Conservation (phyloP, 2,797 vertebrate genomes). For the Neomorphus geoffroyi region DNA sequence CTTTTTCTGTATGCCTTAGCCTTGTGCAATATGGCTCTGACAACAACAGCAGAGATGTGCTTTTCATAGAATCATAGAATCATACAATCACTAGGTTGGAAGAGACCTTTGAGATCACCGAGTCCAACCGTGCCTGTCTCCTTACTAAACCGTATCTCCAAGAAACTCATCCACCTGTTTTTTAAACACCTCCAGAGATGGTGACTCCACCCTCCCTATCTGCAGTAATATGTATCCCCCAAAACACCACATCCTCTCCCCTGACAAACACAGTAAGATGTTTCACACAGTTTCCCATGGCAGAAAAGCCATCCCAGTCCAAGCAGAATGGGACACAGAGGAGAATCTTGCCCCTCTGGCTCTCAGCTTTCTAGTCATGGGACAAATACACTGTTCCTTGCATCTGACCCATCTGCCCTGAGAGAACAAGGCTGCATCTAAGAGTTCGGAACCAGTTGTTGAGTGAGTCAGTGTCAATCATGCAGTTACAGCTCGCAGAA, state of each 20-base stretch:
- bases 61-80: no score
- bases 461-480: constrained; percentile 57
- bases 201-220: not conserved
- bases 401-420: not conserved
- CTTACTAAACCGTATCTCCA: no score
- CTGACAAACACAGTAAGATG: not conserved
- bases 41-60: not conserved
- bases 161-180: no score
- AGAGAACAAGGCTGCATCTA: constrained; percentile 32
- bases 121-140: no score
- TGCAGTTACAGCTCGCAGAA: constrained; percentile 27
- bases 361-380: not conserved
- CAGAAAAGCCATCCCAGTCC: not conserved
- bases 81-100: no score
- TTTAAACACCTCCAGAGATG: no score
- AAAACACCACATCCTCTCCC: not conserved
- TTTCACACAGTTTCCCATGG: not conserved
- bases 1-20: not conserved
- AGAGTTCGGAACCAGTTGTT: constrained; percentile 22
- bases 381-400: not conserved
- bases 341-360: not conserved
- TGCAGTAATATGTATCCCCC: not conserved
- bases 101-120: no score
- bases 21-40: not conserved
- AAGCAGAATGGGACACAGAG: not conserved